These are phyloP conservation scores for Oscheius myriophilus DNA, from an alignment of 2,888 invertebrate species.

Conservation along the genomic window DNA sequence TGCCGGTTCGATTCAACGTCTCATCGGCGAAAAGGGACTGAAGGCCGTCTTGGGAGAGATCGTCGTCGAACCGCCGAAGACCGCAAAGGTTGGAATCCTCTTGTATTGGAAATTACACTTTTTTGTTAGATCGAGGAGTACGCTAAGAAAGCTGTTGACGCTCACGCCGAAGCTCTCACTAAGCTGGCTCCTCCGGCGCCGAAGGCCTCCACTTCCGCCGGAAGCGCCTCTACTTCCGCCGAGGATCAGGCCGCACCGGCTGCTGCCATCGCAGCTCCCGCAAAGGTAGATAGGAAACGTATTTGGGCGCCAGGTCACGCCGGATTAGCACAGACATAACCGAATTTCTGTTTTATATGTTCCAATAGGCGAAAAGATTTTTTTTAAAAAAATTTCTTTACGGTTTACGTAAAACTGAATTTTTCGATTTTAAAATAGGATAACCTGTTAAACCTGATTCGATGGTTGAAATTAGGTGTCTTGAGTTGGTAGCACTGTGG, in stretches of 20 bases:
- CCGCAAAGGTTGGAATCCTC: constrained; percentile 39
- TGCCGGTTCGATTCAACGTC: constrained; percentile 89
- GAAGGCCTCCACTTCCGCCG: neutral
- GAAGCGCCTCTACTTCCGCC: constrained; percentile 26
- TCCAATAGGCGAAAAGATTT: too few relatives aligned
- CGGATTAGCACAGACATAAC: too few relatives aligned
- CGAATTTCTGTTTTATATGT: too few relatives aligned
- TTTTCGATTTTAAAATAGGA: too few relatives aligned
- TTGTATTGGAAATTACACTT: neutral
- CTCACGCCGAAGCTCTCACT: neutral
- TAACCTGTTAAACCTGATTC: too few relatives aligned
- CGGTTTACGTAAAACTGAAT: too few relatives aligned
- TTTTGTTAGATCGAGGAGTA: constrained; percentile 37
- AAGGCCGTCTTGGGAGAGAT: constrained; percentile 85
- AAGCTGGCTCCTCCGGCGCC: constrained; percentile 32
- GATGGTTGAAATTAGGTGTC: too few relatives aligned
- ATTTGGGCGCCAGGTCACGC: too few relatives aligned
- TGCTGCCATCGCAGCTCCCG: constrained; percentile 10
- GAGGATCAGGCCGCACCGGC: neutral
- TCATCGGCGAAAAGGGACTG: constrained; percentile 90
- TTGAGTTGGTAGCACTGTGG: too few relatives aligned
- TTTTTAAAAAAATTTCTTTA: too few relatives aligned
- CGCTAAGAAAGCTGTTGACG: constrained; percentile 3
- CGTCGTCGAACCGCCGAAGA: constrained; percentile 77
- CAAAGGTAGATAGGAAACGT: constrained; percentile 1